A percentile compares a stretch with the other conserved stretches of the same genome.
Evolutionary conservation across 2,888 invertebrate species (phyloP).

Genomic region (Mycogona germanica): DNA sequence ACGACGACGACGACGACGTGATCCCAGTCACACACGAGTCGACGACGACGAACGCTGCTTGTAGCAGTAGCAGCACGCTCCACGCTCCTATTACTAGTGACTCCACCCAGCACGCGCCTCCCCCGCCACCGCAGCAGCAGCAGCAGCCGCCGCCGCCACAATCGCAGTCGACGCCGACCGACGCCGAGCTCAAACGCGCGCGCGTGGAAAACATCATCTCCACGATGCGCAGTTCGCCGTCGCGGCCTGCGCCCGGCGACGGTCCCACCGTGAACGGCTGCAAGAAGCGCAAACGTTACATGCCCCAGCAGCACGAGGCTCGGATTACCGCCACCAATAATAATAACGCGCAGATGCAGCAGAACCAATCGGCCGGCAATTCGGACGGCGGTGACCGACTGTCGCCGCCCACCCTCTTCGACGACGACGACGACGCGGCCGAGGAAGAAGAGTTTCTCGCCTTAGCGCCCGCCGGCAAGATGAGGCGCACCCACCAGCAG

Average conservation of each 20-base stretch:
- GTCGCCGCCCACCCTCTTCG: neutral
- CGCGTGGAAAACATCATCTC: constrained; percentile 92
- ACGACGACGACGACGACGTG: neutral
- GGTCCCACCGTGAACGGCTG: constrained; percentile 45
- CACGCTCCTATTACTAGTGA: neutral
- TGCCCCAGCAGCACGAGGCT: constrained; percentile 38
- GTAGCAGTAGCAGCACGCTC: neutral
- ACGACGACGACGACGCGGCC: neutral
- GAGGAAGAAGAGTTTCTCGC: neutral
- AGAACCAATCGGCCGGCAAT: neutral
- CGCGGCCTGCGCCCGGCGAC: constrained; percentile 4
- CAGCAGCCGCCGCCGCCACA: neutral
- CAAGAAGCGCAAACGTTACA: constrained; percentile 90
- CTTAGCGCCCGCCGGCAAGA: neutral
- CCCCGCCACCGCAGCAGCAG: neutral
- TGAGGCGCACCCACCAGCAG: neutral
- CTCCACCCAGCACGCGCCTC: constrained; percentile 17
- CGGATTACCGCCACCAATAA: neutral
- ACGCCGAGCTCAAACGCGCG: constrained; percentile 67
- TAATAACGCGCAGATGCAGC: neutral
- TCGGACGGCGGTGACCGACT: too few species aligned
- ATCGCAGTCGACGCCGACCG: constrained; percentile 4
- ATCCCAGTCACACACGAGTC: constrained; percentile 1
- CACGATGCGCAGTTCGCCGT: constrained; percentile 55
- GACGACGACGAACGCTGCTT: constrained; percentile 19